Base-by-base conservation (phyloP, 2,797 vertebrate genomes). In the Hapalemur alaotrensis region DNA sequence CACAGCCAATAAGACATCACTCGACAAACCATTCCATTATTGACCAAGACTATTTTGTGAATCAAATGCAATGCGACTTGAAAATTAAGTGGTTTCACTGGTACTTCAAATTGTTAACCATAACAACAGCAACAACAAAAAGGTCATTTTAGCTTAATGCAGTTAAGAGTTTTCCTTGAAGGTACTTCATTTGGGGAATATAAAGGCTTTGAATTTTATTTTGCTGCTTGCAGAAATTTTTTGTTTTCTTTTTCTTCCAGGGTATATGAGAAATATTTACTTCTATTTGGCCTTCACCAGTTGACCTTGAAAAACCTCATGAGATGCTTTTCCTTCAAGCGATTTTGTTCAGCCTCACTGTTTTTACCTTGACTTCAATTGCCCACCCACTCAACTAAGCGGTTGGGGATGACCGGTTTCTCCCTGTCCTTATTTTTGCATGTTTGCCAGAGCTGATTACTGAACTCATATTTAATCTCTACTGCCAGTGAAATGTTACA, bases 231-330 rank as follows among this genome's bases (percentile, higher is more conserved):
- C 65, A 93, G 48, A 98, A 93, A 97, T 97, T 97, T 97, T 95
- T 95, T 95, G 70, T 95, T 97, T 98, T 97, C 73, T 96, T 92
- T 75, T 61, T 97, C 96, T 98, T 79, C 94, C 91, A 99, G 98
- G 83, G 8, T 93, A 41, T 82, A 59, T 97, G 72, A 97, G 86
- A 97, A 97, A 94, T 63, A 93, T 11, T 92, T 48, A n/a, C 87
- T 96, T 97, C 85, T 81, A 85, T 95, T 93, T 92, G 59, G 46
- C 46, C 61, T 97, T 97, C 32, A 14, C 89, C 65, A 97, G 76
- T 92, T 41, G 82, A 95, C 95, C 94, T 97, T 85, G 48, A 93
- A 89, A 97, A 96, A 92, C 69, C 78, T 96, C 50, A 35, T 22
- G 91, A 95, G 93, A 97, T 95, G 12, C 0, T 0, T 70, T 94